Evolutionary conservation across 2,113 vertebrate genomes (phyloP), one percentile per base, ranked within the genome.

Genomic region (Austrofundulus limnaeus): DNA sequence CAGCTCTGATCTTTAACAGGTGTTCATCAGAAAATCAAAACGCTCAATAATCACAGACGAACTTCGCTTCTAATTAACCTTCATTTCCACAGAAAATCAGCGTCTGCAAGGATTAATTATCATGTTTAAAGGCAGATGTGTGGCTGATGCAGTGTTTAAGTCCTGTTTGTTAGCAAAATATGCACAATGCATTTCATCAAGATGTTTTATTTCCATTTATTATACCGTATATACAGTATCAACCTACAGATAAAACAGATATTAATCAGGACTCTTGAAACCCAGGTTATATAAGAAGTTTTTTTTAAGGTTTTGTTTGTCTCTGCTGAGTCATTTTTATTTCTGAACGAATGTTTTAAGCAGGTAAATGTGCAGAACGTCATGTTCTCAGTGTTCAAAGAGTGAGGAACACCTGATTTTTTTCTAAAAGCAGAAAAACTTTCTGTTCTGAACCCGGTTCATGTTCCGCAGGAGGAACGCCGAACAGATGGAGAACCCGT

Each of bases 291-390:
- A n/a, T 28, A 28, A 28, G 25, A 28, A 28, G 25, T 28, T 28
- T 37, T 1, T 13, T 38, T 55, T 16, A 50, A 66, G 66, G 56
- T 66, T 81, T 81, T 66, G 61, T 67, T 72, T 61, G 57, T 59
- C 37, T 4, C 56, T 72, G 73, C 52, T 57, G 20, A 68, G 51
- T 48, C 48, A 66, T 1, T 28, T n/a, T n/a, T n/a, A n/a, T n/a
- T n/a, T n/a, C n/a, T n/a, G n/a, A n/a, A n/a, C n/a, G 7, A 4
- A 7, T 28, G 25, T 34, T 5, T 34, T 9, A 34, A 5, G 31
- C 31, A 34, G 31, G 31, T 34, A 34, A 34, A 34, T 10, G 31
- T 34, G n/a, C n/a, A n/a, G n/a, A n/a, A n/a, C n/a, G 63, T 52
- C 54, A 63, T 28, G 57, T 52, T 50, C 42, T 1, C 20, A 13